These are phyloP conservation scores for Anguilla anguilla DNA, from an alignment of 2,797 vertebrate species.

Conservation along the genomic window DNA sequence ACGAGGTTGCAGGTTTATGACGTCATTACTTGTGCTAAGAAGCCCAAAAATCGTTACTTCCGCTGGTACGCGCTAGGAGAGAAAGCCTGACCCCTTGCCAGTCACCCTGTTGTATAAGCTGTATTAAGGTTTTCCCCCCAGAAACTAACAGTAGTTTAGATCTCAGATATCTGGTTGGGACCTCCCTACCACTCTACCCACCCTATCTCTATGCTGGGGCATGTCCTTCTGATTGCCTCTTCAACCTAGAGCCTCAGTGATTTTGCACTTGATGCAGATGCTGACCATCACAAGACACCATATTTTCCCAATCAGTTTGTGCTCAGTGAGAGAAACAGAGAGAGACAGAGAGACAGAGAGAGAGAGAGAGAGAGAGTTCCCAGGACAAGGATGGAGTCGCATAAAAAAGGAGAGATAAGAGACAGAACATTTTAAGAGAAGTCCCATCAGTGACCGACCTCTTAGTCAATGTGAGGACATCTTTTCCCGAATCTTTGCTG, in stretches of 20 bases:
- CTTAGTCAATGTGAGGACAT: conserved; percentile 60
- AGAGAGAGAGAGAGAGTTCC: background rate
- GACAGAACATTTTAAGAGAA: too few relatives aligned
- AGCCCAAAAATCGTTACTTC: too few relatives aligned
- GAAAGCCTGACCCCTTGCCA: background rate
- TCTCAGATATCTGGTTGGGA: background rate
- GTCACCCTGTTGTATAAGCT: background rate
- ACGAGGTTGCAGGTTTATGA: too few relatives aligned
- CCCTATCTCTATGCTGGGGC: background rate
- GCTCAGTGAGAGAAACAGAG: background rate
- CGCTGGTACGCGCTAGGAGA: too few relatives aligned
- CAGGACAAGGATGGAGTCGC: background rate
- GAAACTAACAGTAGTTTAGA: too few relatives aligned
- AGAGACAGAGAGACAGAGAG: background rate
- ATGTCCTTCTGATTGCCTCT: background rate
- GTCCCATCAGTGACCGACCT: conserved; percentile 56
- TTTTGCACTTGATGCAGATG: background rate
- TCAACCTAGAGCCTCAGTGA: background rate
- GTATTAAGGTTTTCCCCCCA: background rate
- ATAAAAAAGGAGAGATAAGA: background rate
- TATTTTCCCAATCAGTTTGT: background rate
- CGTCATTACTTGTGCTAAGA: too few relatives aligned
- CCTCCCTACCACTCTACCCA: too few relatives aligned
- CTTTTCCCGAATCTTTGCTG: conserved; percentile 51
- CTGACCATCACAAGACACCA: background rate